Conservation (phyloP, 2,888 invertebrate genomes). For the Phortica magna region DNA sequence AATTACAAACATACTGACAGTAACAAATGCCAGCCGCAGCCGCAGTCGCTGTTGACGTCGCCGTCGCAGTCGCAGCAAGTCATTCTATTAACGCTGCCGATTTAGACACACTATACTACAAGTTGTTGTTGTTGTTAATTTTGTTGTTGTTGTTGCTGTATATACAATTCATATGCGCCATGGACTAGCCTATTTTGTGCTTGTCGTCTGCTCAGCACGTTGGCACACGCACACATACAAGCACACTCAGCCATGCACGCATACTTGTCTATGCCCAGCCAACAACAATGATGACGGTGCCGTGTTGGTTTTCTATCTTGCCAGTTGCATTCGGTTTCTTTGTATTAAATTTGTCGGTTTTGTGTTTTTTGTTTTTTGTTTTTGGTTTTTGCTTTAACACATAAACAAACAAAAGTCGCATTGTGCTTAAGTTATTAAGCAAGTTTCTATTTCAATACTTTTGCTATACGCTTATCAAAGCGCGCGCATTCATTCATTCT, state of each 20-base stretch:
- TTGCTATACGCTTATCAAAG: background rate
- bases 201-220: conserved; percentile 10
- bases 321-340: background rate
- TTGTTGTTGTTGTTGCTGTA: too few species aligned
- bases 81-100: background rate
- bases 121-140: too few species aligned
- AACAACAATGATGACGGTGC: background rate
- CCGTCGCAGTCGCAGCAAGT: background rate
- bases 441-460: conserved; percentile 5
- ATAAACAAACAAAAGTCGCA: conserved; percentile 24
- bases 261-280: background rate
- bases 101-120: background rate
- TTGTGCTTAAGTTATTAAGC: conserved; percentile 28
- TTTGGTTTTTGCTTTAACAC: background rate
- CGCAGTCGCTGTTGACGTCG: background rate
- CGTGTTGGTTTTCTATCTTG: background rate
- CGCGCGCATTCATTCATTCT: conserved; percentile 18
- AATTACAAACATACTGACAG: conserved; percentile 60
- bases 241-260: background rate
- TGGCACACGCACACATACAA: background rate
- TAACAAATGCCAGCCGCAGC: conserved; percentile 19
- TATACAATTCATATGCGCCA: background rate
- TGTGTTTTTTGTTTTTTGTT: background rate
- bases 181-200: conserved; percentile 15
- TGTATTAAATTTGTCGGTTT: background rate